These are phyloP conservation scores for Sebastes hubbsi DNA, from an alignment of 2,797 vertebrate species.

Conservation along the genomic window DNA sequence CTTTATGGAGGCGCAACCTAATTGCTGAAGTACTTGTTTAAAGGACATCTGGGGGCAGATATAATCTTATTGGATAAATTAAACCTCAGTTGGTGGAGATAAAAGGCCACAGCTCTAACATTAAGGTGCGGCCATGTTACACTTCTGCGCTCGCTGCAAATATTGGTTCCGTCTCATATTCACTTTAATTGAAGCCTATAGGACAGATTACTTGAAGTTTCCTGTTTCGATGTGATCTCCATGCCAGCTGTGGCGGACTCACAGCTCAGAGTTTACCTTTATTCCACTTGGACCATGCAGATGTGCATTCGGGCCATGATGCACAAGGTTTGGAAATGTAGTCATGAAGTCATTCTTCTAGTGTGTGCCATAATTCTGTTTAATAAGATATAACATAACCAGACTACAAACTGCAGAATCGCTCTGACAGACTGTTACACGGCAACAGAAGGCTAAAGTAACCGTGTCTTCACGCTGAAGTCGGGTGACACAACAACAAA, in stretches of 20 bases:
- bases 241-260: not conserved
- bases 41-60: not conserved
- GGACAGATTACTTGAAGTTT: not conserved
- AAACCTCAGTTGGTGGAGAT: not conserved
- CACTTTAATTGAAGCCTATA: not conserved
- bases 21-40: not conserved
- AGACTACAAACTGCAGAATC: not conserved
- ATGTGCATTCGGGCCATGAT: not conserved
- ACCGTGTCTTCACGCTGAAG: not conserved
- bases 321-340: not conserved
- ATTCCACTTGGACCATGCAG: not conserved
- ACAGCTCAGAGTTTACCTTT: not conserved
- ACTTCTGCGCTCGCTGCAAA: not conserved
- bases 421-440: not conserved
- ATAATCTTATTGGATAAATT: not conserved
- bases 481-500: slow-evolving; percentile 4
- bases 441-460: not conserved
- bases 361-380: not conserved
- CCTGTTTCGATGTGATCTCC: not conserved
- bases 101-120: not conserved
- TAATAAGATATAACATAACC: not conserved
- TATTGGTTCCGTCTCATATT: not conserved
- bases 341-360: not conserved
- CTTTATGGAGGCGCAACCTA: not conserved
- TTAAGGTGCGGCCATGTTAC: not conserved